These are phyloP conservation scores for Synanthedon formicaeformis DNA, from an alignment of 2,888 invertebrate genomes.

Conservation along the genomic window DNA sequence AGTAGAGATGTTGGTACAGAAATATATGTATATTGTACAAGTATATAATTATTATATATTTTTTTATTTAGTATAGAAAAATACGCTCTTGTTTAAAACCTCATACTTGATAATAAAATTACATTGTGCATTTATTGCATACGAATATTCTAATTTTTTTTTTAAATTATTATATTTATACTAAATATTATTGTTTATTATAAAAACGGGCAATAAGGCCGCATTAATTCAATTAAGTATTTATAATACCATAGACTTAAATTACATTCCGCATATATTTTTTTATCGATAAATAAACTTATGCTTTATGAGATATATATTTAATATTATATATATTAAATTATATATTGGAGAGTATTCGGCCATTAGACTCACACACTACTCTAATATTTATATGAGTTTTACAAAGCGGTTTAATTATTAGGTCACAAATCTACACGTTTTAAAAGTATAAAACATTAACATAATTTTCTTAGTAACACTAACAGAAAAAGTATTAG, in stretches of 20 bases:
- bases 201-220: constrained; percentile 1
- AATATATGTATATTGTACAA: background rate
- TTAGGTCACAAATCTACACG: too few relatives aligned
- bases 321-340: too few relatives aligned
- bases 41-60: background rate
- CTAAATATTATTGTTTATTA: background rate
- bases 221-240: background rate
- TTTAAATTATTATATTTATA: constrained; percentile 1
- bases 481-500: too few relatives aligned
- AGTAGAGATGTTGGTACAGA: background rate
- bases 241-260: constrained; percentile 1
- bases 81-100: constrained; percentile 12
- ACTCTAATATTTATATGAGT: too few relatives aligned
- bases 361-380: too few relatives aligned
- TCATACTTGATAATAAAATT: background rate
- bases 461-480: too few relatives aligned
- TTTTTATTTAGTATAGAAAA: constrained; percentile 16
- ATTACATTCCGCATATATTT: background rate
- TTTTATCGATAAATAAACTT: too few relatives aligned
- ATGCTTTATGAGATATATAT: too few relatives aligned
- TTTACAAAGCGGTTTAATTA: too few relatives aligned
- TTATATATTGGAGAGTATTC: too few relatives aligned
- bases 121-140: constrained; percentile 10
- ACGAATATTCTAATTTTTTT: constrained; percentile 6
- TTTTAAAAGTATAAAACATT: too few relatives aligned